Evolutionary conservation across 1,140 invertebrate genomes (phyloP), one percentile per base, ranked within the genome.

Genomic region (Hylaeus volcanicus): DNA sequence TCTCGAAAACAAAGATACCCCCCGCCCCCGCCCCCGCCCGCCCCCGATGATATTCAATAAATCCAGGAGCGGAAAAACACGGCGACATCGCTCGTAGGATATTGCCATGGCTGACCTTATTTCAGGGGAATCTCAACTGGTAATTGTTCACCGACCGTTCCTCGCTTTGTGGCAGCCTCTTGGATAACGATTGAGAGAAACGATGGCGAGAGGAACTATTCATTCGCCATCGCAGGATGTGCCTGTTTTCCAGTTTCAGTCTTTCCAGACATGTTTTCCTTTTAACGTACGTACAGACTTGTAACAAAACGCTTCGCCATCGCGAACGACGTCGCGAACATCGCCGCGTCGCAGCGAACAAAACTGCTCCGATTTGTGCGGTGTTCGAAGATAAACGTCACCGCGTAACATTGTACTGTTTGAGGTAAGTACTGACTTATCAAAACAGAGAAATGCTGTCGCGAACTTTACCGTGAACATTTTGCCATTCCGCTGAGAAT

Each of bases 161-260:
- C 48, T 14, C 39, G 66, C 65, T 74, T 66, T 65, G 58, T 43
- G 63, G 48, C 75, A 39, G 41, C 53, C 15, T 79, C 66, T 68
- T 66, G 64, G 58, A 63, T 69, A 53, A 72, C 69, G 74, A 83
- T 80, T 58, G 71, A 71, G 73, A 68, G 51, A 70, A 64, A 74
- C 15, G 65, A 85, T 72, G 48, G 43, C 70, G 51, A 66, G 61
- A 9, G 37, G 39, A n/a, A 63, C 63, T 68, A 85, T 80, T 75
- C 61, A 85, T 85, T 72, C 70, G 60, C 48, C 64, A 26, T 11
- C 58, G 15, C 48, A 58, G 60, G 12, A 58, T 65, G 86, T 81
- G 70, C 65, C 51, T 88, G 74, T 85, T 81, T 81, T 86, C 74
- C 37, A 81, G 58, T 75, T 86, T 78, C 60, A 68, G 83, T 83